Evolutionary conservation across 2,113 vertebrate species (phyloP), one percentile per base, ranked within the genome.

Genomic region (Pelecanus crispus): DNA sequence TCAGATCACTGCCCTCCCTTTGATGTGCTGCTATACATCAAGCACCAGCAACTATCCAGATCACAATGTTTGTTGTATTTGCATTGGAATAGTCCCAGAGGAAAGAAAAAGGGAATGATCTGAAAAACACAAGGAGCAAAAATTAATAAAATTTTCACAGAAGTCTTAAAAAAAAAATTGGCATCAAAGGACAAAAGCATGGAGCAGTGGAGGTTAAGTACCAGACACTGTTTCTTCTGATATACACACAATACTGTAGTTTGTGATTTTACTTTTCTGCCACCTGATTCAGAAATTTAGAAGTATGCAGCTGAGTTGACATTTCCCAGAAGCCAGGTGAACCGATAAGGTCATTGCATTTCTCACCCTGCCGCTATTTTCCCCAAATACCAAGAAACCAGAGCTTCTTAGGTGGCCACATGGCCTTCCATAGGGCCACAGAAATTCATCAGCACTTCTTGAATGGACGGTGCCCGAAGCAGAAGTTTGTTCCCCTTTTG

Each of bases 351-450:
- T 49, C 58, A 44, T 29, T 53, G 9, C 11, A 56, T 61, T 65
- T 34, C 7, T 68, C 25, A 80, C 12, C 8, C 36, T 1, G 2
- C 10, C 24, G 12, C n/a, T 78, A 6, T 56, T 94, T 89, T 58
- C 40, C n/a, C 11, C 36, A 68, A 58, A 66, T 7, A 40, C 7
- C 24, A 62, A 52, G 63, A 89, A 84, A 73, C 2, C 7, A 40
- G 18, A 78, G 13, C 7, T 77, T 24, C 38, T 83, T 31, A 50
- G 11, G 11, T 25, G 11, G 18, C 55, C 17, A 31, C 4, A 4
- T 42, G 5, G 11, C 40, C 67, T 89, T 4, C 7, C 31, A 7
- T 0, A 62, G 17, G 10, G 3, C 16, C 12, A 8, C 3, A 16
- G 53, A 86, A 81, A 56, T 81, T 52, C 14, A 28, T 1, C 0